Base-by-base conservation (phyloP, 2,797 vertebrate genomes). In the Rhinogobio ventralis region DNA sequence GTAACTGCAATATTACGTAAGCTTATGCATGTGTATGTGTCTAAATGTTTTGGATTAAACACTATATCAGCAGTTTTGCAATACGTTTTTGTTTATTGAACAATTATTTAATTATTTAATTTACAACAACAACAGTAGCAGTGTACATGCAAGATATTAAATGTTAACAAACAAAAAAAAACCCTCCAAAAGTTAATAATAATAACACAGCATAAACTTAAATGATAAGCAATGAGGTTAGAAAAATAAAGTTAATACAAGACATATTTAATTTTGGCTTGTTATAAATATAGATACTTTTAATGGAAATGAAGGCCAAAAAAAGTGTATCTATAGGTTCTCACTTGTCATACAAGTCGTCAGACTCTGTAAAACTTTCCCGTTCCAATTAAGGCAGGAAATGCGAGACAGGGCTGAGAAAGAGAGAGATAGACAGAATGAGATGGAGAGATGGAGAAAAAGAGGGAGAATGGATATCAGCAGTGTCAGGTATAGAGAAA, bases 381-480 rank as follows among this genome's bases (percentile, higher is more conserved):
- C 74, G 20, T 77, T 85, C 85, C 87, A 88, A 88, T 88, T 87
- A 88, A 84, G 39, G 67, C 25, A 71, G 66, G 74, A 81, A 83
- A 68, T 82, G 66, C 68, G 74, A 79, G 83, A 83, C n/a, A 71
- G 75, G 45, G 72, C 51, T 53, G 60, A 83, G 73, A 84, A 39
- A 72, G n/a, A 53, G 86, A 92, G 91, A 91, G 91, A 93, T 83
- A 82, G 87, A 86, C 85, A 91, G 87, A 91, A 89, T 91, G 91
- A 91, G 74, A 79, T 53, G 49, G 73, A 66, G 53, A 92, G 86
- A 83, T 88, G 85, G 88, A 91, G 87, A 90, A 89, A 92, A 89
- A 91, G 64, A 68, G 33, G 36, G 53, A 72, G n/a, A 53, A 72
- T 11, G 60, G 68, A 57, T 73, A 71, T 68, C 55, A 84, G 71